Evolutionary conservation across 2,113 vertebrate genomes (phyloP), one percentile per base, ranked within the genome.

Genomic region (Natator depressus): DNA sequence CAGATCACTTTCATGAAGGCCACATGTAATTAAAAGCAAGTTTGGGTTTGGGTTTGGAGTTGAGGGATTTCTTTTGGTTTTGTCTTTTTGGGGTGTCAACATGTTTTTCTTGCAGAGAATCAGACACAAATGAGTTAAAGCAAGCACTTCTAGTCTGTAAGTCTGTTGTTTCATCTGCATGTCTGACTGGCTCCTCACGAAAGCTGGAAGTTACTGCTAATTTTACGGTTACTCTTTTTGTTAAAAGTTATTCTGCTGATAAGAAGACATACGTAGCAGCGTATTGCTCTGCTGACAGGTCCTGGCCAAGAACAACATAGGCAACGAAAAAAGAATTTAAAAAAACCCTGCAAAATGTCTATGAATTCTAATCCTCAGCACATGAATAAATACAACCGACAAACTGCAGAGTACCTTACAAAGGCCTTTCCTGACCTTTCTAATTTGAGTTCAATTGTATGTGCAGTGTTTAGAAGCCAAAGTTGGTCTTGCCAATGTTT

Each of bases 371-470:
- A 99, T 98, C 96, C 97, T 97, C 98, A 98, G 93, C 98, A 99
- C 98, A 98, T 99, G 98, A 98, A 98, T 98, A 99, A 99, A 98
- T 98, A 98, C 84, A 97, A 98, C 94, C 98, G 98, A 99, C 98
- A 98, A 98, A 98, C 97, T 98, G 97, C 98, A 98, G 98, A 98
- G 95, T 97, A 97, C 96, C 93, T 97, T 94, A 96, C 86, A 97
- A 97, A 98, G 94, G 96, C 94, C 96, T 95, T 97, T 98, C 93
- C 93, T 98, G 98, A 98, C 98, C 98, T 98, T 98, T 93, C 91
- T 98, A 98, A 99, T 98, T 98, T 97, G 96, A 98, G 97, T 98
- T 98, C 98, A 98, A 98, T 98, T 98, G 96, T 89, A 96, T 93
- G 87, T 90, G 94, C 89, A 93, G 89, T 87, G 87, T 95, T 97